A percentile compares a stretch with the other conserved stretches of the same genome.
These are phyloP conservation scores for Metallyticus violacea DNA, from an alignment of 2,888 invertebrate genomes.

Conservation along the genomic window DNA sequence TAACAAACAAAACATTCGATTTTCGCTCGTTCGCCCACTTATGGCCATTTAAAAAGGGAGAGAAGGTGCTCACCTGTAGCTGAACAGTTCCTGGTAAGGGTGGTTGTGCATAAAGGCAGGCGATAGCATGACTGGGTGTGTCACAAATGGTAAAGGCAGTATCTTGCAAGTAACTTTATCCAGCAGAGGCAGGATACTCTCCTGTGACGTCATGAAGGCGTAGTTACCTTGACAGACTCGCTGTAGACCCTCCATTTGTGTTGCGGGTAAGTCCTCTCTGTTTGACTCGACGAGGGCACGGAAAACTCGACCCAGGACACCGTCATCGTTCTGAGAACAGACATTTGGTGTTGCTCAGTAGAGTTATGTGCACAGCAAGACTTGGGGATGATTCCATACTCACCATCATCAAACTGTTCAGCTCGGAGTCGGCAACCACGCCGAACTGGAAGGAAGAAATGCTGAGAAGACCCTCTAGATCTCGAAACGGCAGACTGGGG, in stretches of 20 bases:
- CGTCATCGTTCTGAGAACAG: not conserved
- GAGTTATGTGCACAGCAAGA: not conserved
- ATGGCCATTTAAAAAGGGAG: no score
- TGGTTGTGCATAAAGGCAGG: not conserved
- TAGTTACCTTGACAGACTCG: constrained; percentile 2
- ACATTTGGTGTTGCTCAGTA: not conserved
- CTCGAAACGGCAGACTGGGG: constrained; percentile 39
- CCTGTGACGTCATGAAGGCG: constrained; percentile 9
- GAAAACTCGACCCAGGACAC: not conserved
- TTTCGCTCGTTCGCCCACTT: no score
- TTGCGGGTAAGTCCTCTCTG: not conserved
- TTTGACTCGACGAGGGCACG: not conserved
- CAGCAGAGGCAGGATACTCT: not conserved
- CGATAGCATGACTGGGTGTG: not conserved
- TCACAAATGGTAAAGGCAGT: not conserved
- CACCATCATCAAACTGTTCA: constrained; percentile 12
- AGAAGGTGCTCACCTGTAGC: constrained; percentile 20
- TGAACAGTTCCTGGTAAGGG: constrained; percentile 19
- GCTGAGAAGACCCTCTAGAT: constrained; percentile 38
- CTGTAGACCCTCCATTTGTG: not conserved
- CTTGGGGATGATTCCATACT: not conserved
- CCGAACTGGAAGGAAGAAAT: constrained; percentile 40
- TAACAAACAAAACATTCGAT: no score
- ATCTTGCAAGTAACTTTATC: constrained; percentile 3
- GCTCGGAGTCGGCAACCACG: constrained; percentile 17